Evolutionary conservation across 1,140 invertebrate species (phyloP).

Genomic region (Ephestia elutella): DNA sequence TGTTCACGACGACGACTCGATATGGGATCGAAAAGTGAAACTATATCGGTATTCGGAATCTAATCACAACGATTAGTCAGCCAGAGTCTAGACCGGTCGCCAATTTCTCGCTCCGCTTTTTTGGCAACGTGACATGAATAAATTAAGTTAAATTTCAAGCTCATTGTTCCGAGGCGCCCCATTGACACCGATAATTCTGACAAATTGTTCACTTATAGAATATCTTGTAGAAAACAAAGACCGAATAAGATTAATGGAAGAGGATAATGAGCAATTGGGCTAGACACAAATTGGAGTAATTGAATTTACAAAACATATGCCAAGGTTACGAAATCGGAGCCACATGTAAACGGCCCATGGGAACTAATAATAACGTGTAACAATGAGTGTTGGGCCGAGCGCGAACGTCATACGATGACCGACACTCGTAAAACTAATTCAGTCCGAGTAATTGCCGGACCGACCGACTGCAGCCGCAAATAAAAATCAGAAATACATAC

Average conservation of each 20-base stretch:
- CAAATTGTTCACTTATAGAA: slow-evolving; percentile 21
- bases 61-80: slow-evolving; percentile 52
- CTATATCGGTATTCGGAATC: slow-evolving; percentile 43
- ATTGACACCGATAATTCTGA: slow-evolving; percentile 49
- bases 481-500: slow-evolving; percentile 14
- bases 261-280: background rate
- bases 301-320: slow-evolving; percentile 29
- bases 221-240: slow-evolving; percentile 18
- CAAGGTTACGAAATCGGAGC: slow-evolving; percentile 56
- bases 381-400: slow-evolving; percentile 56
- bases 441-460: slow-evolving; percentile 37
- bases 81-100: slow-evolving; percentile 42
- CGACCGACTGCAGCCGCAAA: slow-evolving; percentile 29
- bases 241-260: slow-evolving; percentile 14
- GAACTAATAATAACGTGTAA: slow-evolving; percentile 69
- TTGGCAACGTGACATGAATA: slow-evolving; percentile 53
- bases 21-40: slow-evolving; percentile 51
- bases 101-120: slow-evolving; percentile 51
- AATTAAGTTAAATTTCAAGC: slow-evolving; percentile 42
- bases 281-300: slow-evolving; percentile 21
- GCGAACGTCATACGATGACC: slow-evolving; percentile 49
- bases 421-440: slow-evolving; percentile 66
- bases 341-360: slow-evolving; percentile 50
- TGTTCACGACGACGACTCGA: slow-evolving; percentile 36
- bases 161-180: slow-evolving; percentile 54